Evolutionary conservation across 1,140 invertebrate genomes (phyloP), one percentile per base, ranked within the genome.

Genomic region (Ceratina japonica): DNA sequence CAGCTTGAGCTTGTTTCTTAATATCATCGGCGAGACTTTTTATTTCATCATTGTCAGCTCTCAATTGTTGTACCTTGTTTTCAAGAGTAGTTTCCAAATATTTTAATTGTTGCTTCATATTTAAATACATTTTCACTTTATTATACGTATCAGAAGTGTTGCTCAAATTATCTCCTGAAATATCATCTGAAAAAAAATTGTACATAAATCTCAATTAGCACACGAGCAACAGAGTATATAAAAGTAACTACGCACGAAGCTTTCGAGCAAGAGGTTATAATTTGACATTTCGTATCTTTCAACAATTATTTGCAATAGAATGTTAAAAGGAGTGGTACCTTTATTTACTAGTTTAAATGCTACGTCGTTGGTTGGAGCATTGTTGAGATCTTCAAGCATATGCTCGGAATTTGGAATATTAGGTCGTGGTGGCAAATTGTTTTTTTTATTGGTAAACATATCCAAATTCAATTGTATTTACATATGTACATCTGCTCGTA

Each of bases 391-490:
- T 59, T 91, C 89, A 13, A 89, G 58, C 52, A 91, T 88, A 70
- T 90, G 86, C 56, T 89, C 83, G 20, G 83, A 70, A n/a, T 69
- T 59, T 7, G 88, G 90, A 51, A 88, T 64, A 74, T 75, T 85
- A 22, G 90, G 90, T 51, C 87, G 83, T 0, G 89, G 87, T 70
- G 90, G 90, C 59, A 91, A 78, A 65, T 52, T 87, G 58, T 79
- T 85, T 49, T 88, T 90, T 70, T 90, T 90, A 74, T 89, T 90
- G 12, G 85, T 80, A 82, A 91, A 91, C 90, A 91, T 91, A 58
- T 31, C 27, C 51, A 16, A 59, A 22, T 51, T 61, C 0, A 31
- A 31, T 31, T 2, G 27, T 31, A 31, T 31, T 31, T 49, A 20
- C 24, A 61, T 31, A n/a, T 49, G 20, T 68, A 18, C 8, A 24